These are phyloP conservation scores for Lordiphosa mommai DNA, from an alignment of 1,140 invertebrate species.

Conservation along the genomic window DNA sequence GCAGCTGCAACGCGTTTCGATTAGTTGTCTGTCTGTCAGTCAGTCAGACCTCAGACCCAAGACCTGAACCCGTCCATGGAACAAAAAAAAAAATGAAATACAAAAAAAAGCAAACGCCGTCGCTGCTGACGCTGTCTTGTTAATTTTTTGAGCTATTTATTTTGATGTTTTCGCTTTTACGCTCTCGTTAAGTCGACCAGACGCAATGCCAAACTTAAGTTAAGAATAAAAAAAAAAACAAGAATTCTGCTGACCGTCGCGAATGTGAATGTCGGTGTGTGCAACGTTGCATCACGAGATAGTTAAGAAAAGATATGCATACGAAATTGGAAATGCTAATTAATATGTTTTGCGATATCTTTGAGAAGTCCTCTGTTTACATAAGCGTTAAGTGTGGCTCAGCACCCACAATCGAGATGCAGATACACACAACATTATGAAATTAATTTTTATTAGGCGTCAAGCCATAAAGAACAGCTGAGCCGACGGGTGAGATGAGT, in stretches of 20 bases:
- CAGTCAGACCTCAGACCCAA: conserved; percentile 26
- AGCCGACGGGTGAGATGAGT: conserved; percentile 28
- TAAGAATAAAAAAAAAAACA: conserved; percentile 18
- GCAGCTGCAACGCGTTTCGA: conserved; percentile 76
- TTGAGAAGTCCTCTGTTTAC: conserved; percentile 21
- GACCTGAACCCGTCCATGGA: conserved; percentile 10
- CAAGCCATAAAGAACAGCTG: conserved; percentile 74
- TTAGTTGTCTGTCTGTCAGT: conserved; percentile 59
- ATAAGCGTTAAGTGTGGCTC: conserved; percentile 6
- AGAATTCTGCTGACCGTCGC: conserved; percentile 57
- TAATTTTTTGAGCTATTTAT: conserved; percentile 77
- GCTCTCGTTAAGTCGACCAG: conserved; percentile 70
- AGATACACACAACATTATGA: conserved; percentile 50
- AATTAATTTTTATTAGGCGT: conserved; percentile 77
- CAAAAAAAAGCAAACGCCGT: conserved; percentile 37
- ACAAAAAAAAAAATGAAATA: not conserved
- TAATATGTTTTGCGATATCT: conserved; percentile 72
- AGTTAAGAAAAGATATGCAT: conserved; percentile 67
- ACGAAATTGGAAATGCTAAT: conserved; percentile 75
- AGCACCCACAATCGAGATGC: conserved; percentile 2
- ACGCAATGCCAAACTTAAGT: conserved; percentile 62
- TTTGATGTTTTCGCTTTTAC: conserved; percentile 77
- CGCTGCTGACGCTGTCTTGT: conserved; percentile 57
- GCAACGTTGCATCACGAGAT: conserved; percentile 73
- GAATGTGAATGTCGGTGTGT: conserved; percentile 40